Conservation (phyloP, 2,888 invertebrate species). For the Himalopsyche japonica region DNA sequence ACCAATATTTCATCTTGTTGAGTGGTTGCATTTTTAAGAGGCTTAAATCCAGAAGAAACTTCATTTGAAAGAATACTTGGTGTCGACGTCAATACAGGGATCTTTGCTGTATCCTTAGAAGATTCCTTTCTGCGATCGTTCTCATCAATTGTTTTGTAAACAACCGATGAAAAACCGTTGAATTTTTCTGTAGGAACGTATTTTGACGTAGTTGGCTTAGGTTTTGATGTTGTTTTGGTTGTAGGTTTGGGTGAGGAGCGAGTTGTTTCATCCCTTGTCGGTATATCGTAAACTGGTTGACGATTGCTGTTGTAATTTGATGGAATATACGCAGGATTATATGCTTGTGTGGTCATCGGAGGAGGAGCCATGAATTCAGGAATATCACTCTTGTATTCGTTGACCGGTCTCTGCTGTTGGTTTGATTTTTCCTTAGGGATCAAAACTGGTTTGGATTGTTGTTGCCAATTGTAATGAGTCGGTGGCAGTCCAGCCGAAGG, state of each 20-base stretch:
- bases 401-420: constrained; percentile 1
- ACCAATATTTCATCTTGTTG: constrained; percentile 47
- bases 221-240: neutral
- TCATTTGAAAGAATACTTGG: constrained; percentile 44
- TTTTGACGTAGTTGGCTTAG: constrained; percentile 46
- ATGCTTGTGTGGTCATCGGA: constrained; percentile 47
- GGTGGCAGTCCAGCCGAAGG: constrained; percentile 53
- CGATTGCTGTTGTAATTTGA: constrained; percentile 48
- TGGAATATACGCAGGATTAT: constrained; percentile 50
- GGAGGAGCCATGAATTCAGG: constrained; percentile 40
- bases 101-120: constrained; percentile 56
- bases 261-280: constrained; percentile 52
- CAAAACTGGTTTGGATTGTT: constrained; percentile 42
- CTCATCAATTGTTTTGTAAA: constrained; percentile 47
- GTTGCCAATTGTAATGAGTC: constrained; percentile 49
- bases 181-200: constrained; percentile 43
- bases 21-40: constrained; percentile 43
- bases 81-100: constrained; percentile 54
- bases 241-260: constrained; percentile 3
- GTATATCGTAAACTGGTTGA: constrained; percentile 57
- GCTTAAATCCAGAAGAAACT: constrained; percentile 44
- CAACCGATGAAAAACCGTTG: constrained; percentile 52
- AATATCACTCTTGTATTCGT: constrained; percentile 15
- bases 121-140: constrained; percentile 53
- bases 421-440: constrained; percentile 38